Evolutionary conservation across 2,113 vertebrate species (phyloP).

Genomic region (Sterna hirundo): DNA sequence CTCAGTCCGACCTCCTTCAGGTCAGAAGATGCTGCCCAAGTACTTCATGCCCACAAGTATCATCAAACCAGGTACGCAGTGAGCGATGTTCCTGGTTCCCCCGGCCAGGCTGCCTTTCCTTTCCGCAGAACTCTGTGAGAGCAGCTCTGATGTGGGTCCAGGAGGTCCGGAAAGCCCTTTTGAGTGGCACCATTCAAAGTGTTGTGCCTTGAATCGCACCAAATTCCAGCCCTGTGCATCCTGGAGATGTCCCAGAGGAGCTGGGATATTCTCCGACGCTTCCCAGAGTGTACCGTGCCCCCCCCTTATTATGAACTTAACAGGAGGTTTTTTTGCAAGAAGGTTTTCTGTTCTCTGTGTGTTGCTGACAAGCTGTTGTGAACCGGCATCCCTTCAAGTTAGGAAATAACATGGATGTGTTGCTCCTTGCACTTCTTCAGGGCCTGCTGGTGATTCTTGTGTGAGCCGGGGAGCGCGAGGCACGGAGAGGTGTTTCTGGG

Average conservation of each 20-base stretch:
- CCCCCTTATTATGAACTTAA: too few relatives aligned
- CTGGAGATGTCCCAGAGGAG: background rate
- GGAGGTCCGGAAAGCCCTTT: background rate
- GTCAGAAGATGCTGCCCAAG: background rate
- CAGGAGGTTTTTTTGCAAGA: fast-evolving
- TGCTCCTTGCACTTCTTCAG: background rate
- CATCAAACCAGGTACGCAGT: fast-evolving
- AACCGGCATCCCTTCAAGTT: fast-evolving
- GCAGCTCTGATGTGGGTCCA: background rate
- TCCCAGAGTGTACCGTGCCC: background rate
- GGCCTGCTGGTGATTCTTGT: background rate
- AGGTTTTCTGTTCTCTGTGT: background rate
- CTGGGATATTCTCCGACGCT: fast-evolving
- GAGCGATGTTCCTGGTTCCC: background rate
- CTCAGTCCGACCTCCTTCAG: background rate
- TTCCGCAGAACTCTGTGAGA: background rate
- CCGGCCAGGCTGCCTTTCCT: background rate
- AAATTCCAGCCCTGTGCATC: background rate
- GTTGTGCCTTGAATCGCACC: background rate
- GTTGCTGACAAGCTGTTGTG: background rate
- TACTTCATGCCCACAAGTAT: fast-evolving
- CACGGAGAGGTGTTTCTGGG: background rate
- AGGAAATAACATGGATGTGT: fast-evolving
- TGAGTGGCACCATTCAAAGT: background rate
- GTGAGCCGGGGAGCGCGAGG: background rate